phyloP scores from a whole-genome alignment of 1,140 invertebrate species.

The Aphidius ervi region DNA sequence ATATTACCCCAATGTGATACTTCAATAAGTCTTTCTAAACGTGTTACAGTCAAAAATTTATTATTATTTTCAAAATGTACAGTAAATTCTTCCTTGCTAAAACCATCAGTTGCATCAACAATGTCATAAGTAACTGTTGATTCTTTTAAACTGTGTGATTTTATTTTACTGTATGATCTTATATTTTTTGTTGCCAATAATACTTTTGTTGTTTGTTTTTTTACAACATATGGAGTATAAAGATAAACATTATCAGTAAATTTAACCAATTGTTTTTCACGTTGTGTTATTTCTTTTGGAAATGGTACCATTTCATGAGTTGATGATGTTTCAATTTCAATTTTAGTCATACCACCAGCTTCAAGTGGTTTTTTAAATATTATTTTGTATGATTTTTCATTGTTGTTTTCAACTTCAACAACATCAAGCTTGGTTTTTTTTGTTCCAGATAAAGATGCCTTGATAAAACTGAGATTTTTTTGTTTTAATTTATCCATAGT shows the following conservation, averaged over 20 bases:
- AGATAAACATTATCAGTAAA: conserved; percentile 81
- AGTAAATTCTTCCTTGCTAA: conserved; percentile 61
- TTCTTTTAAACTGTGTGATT: conserved; percentile 76
- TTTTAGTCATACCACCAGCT: conserved; percentile 56
- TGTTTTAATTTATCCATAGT: conserved; percentile 63
- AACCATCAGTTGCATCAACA: conserved; percentile 69
- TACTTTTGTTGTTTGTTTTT: conserved; percentile 77
- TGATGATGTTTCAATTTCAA: conserved; percentile 73
- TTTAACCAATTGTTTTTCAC: conserved; percentile 88
- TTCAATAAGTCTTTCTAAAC: conserved; percentile 84
- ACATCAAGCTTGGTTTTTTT: conserved; percentile 62
- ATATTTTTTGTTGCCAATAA: conserved; percentile 72
- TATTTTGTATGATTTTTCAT: conserved; percentile 58
- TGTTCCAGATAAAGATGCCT: conserved; percentile 59
- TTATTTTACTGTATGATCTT: conserved; percentile 82
- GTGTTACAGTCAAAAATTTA: conserved; percentile 89
- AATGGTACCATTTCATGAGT: conserved; percentile 74
- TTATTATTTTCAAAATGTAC: conserved; percentile 96
- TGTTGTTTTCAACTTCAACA: conserved; percentile 53
- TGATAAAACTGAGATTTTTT: conserved; percentile 69
- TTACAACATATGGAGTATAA: conserved; percentile 76
- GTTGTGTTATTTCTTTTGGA: conserved; percentile 83
- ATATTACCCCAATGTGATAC: conserved; percentile 99
- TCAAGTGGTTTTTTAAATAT: conserved; percentile 61
- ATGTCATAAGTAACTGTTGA: conserved; percentile 81